Evolutionary conservation across 1,140 invertebrate genomes (phyloP).

Genomic region (Rhopalosiphum padi): DNA sequence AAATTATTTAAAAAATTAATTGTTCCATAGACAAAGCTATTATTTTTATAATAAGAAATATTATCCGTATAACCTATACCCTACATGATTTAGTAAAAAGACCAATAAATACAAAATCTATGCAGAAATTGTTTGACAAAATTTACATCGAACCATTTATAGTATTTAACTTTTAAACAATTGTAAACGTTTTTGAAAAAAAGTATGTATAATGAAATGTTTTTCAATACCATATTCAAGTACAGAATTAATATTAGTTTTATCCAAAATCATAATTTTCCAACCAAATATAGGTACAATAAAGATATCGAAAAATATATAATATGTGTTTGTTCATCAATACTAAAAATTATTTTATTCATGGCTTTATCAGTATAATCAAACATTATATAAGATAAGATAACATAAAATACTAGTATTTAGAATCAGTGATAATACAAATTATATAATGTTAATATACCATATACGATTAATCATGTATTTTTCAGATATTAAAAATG

Average conservation of each 20-base stretch:
- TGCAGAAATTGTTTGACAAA: too few species aligned
- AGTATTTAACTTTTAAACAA: background rate
- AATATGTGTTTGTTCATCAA: background rate
- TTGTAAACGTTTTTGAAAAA: background rate
- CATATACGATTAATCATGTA: background rate
- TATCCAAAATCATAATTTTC: background rate
- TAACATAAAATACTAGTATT: too few species aligned
- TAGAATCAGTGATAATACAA: too few species aligned
- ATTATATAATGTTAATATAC: background rate
- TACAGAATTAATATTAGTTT: background rate
- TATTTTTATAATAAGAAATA: too few species aligned
- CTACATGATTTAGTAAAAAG: too few species aligned
- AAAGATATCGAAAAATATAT: background rate
- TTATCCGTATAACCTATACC: too few species aligned
- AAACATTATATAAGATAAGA: too few species aligned
- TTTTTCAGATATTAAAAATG: background rate
- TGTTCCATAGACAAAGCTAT: too few species aligned
- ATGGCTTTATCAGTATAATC: background rate
- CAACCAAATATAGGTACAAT: background rate
- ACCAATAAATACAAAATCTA: too few species aligned
- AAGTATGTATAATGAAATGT: background rate
- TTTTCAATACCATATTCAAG: background rate
- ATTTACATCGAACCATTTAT: too few species aligned
- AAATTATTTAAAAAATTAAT: too few species aligned
- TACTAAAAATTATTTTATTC: background rate